Evolutionary conservation across 2,797 vertebrate species (phyloP), one percentile per base, ranked within the genome.

Genomic region (Cossypha niveicapilla): DNA sequence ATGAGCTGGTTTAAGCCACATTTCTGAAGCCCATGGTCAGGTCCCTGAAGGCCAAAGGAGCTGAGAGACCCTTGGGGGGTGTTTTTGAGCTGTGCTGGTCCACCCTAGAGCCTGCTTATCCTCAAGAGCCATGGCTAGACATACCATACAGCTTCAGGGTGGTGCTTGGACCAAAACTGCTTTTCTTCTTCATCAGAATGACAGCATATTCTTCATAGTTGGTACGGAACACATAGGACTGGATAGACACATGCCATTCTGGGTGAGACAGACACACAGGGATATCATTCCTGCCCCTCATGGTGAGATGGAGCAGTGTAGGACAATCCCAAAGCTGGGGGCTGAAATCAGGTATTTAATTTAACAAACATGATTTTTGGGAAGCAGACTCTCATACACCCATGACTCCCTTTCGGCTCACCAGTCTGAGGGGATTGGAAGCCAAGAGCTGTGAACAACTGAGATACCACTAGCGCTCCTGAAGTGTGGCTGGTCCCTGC

Each of bases 141-240:
- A 0, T 96, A 99, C 99, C 99, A 2, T 98, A 99, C 45, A 99
- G 98, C 89, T 98, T 98, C 47, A 98, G 62, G 0, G 98, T 98
- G 9, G 96, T 97, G 77, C 92, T 97, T 51, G 45, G 96, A 86
- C 67, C 97, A 44, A 22, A 95, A n/a, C 17, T 97, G 95, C 96
- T 98, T 53, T 84, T 73, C 75, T 98, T 99, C 91, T 93, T 97
- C 97, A 97, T 97, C 44, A 99, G 96, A 54, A 99, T 45, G 25
- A 99, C 98, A 22, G 98, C 98, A 0, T 99, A 99, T 91, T 99
- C 98, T 0, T 98, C 90, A 6, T 99, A 99, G 97, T 99, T 98
- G 28, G 99, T 99, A 94, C 97, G 98, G 54, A 98, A 98, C 85
- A 99, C 98, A 0, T 98, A 99, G 61, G 97, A 96, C 9, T 97